Percentiles rank a stretch among this genome's conserved stretches.
phyloP scores from a whole-genome alignment of 2,113 vertebrate genomes.

The Falco punctatus region DNA sequence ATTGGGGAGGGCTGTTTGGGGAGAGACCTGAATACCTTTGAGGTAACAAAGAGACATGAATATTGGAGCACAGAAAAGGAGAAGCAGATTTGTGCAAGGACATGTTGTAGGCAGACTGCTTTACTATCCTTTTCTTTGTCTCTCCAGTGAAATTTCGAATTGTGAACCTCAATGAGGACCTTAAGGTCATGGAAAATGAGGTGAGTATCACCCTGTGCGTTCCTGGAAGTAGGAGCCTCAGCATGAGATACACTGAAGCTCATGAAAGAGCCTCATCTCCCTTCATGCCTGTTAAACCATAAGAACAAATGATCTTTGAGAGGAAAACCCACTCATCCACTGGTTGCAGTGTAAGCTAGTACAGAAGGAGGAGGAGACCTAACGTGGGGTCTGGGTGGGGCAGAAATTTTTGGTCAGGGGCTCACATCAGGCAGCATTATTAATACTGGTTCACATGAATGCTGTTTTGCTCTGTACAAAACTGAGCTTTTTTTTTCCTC shows the following conservation, averaged over 20 bases:
- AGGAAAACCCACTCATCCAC: background rate
- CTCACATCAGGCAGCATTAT: background rate
- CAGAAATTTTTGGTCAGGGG: background rate
- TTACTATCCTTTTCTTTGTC: background rate
- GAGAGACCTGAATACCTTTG: background rate
- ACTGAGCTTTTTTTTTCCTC: background rate
- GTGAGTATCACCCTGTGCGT: background rate
- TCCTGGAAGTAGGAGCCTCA: background rate
- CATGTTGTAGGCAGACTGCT: background rate
- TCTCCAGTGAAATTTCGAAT: constrained; percentile 56
- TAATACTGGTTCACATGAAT: background rate
- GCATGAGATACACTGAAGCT: background rate
- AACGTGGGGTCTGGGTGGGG: background rate
- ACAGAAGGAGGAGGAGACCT: background rate
- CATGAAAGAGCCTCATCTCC: background rate
- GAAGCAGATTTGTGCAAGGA: background rate
- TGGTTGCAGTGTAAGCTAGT: background rate
- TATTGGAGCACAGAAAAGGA: background rate
- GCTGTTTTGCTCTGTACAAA: background rate
- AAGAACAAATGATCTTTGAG: background rate
- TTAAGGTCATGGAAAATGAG: constrained; percentile 31
- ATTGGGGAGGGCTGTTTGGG: background rate
- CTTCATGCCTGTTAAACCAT: background rate
- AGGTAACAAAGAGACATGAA: background rate
- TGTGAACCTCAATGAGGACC: constrained; percentile 30